Evolutionary conservation across 2,797 vertebrate genomes (phyloP).

Genomic region (Coilia nasus): DNA sequence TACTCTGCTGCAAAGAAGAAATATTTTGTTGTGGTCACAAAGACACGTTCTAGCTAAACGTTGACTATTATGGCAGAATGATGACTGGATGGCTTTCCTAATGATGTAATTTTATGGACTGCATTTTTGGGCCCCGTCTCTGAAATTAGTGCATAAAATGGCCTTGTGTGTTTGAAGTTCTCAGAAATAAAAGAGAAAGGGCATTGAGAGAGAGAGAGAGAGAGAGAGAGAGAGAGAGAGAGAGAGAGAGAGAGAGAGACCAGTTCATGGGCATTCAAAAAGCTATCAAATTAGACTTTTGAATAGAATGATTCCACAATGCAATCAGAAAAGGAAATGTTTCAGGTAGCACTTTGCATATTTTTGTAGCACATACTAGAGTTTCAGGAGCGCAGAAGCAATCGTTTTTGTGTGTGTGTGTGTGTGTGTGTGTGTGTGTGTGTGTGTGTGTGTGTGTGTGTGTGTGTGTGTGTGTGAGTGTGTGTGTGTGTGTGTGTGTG

Average conservation of each 20-base stretch:
- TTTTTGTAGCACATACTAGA: neutral
- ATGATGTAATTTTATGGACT: constrained; percentile 51
- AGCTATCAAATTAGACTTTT: constrained; percentile 49
- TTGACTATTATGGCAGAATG: constrained; percentile 25
- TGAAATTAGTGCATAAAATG: constrained; percentile 44
- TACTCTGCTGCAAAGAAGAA: neutral
- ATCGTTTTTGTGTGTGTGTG: neutral
- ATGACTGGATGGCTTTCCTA: constrained; percentile 29
- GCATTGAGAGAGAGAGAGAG: neutral
- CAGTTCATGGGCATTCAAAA: constrained; percentile 33
- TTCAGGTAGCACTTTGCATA: neutral
- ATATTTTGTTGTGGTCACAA: constrained; percentile 9
- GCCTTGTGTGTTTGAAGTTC: constrained; percentile 48
- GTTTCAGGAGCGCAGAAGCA: neutral
- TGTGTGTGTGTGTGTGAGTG: constrained; percentile 45
- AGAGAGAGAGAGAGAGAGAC: constrained; percentile 37
- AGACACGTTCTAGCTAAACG: constrained; percentile 30
- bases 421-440: neutral
- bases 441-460: constrained; percentile 39
- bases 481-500: no score
- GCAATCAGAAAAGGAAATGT: constrained; percentile 41
- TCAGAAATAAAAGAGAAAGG: neutral
- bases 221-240: constrained; percentile 15
- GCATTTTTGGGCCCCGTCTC: constrained; percentile 25
- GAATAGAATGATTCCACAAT: constrained; percentile 49